Evolutionary conservation across 2,113 vertebrate species (phyloP).

Genomic region (Pterocles gutturalis): DNA sequence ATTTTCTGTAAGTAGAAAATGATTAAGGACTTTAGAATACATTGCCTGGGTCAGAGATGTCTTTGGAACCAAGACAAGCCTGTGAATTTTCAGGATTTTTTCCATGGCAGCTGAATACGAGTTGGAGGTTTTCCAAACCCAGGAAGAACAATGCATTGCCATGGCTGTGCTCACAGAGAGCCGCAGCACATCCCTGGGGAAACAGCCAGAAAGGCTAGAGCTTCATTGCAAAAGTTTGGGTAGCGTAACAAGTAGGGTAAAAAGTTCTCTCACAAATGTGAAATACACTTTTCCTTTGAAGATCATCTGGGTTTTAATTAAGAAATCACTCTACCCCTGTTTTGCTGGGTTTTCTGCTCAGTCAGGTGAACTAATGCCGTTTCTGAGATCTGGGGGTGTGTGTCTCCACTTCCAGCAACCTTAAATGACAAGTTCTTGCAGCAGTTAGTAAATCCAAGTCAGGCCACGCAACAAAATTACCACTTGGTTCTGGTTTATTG

Average conservation of each 20-base stretch:
- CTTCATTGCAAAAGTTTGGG: neutral
- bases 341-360: neutral
- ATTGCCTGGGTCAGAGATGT: neutral
- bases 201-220: neutral
- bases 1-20: slow-evolving; percentile 24
- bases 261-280: neutral
- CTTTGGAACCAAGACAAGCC: slow-evolving; percentile 35
- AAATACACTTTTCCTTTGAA: neutral
- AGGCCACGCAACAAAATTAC: neutral
- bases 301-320: neutral
- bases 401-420: neutral
- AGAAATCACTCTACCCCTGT: neutral
- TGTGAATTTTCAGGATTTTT: slow-evolving; percentile 6
- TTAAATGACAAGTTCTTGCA: neutral
- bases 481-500: fast-evolving
- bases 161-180: neutral
- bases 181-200: neutral
- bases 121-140: neutral
- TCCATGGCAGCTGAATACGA: neutral
- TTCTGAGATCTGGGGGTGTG: neutral
- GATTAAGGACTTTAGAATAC: slow-evolving; percentile 19
- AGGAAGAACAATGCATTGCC: neutral
- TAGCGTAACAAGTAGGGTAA: neutral
- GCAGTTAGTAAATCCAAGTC: neutral
- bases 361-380: neutral